Conservation (phyloP, 2,888 invertebrate genomes). For the Synanthedon tipuliformis region DNA sequence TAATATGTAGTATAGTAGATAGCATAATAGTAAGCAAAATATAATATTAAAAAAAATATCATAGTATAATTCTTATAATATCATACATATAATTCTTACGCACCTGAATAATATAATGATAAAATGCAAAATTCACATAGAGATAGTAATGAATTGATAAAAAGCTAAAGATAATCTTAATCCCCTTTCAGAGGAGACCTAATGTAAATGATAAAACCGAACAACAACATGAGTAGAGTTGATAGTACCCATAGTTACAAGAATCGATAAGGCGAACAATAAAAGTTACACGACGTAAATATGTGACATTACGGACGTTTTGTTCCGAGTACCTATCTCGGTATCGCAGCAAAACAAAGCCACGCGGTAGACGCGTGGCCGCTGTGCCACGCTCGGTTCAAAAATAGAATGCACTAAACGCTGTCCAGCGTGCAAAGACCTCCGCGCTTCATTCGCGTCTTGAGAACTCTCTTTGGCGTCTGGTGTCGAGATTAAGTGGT, state of each 20-base stretch:
- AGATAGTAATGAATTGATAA: too few relatives aligned
- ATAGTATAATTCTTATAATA: too few relatives aligned
- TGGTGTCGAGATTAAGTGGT: slow-evolving; percentile 22
- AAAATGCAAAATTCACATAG: too few relatives aligned
- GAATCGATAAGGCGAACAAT: slow-evolving; percentile 19
- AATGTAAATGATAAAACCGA: background rate
- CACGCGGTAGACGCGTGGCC: slow-evolving; percentile 57
- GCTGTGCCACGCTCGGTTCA: slow-evolving; percentile 30
- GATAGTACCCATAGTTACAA: slow-evolving; percentile 2
- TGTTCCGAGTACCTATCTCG: slow-evolving; percentile 18
- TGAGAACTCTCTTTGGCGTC: slow-evolving; percentile 4
- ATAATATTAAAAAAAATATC: too few relatives aligned
- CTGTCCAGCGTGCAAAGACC: background rate
- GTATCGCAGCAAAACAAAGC: slow-evolving; percentile 50
- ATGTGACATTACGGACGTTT: slow-evolving; percentile 30
- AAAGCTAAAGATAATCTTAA: too few relatives aligned
- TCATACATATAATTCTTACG: too few relatives aligned
- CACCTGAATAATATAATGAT: too few relatives aligned
- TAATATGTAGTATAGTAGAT: too few relatives aligned
- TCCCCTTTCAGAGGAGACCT: slow-evolving; percentile 4
- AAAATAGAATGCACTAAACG: slow-evolving; percentile 40
- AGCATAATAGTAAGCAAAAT: too few relatives aligned
- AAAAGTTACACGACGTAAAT: slow-evolving; percentile 37
- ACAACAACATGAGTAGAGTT: slow-evolving; percentile 3
- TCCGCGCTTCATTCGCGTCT: background rate